These are phyloP conservation scores for Zaprionus capensis DNA, from an alignment of 1,140 invertebrate species.

Conservation along the genomic window DNA sequence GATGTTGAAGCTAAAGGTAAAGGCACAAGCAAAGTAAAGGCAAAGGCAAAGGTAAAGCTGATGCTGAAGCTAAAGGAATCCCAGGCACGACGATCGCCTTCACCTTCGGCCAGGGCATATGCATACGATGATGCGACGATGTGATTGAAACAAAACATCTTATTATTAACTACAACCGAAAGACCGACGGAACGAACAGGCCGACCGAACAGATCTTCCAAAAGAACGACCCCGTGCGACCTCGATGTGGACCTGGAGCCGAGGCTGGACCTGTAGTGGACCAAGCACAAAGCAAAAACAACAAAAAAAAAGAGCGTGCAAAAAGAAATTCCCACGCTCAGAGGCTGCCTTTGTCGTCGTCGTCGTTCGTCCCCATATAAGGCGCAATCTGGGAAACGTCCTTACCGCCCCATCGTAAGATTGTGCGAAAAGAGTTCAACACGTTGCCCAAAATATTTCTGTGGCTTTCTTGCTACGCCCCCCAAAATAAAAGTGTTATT, in stretches of 20 bases:
- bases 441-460: constrained; percentile 52
- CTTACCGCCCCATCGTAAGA: constrained; percentile 47
- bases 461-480: constrained; percentile 49
- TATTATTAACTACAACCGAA: constrained; percentile 74
- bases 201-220: constrained; percentile 49
- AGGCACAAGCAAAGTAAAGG: constrained; percentile 12
- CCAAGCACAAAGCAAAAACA: constrained; percentile 1
- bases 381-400: constrained; percentile 69
- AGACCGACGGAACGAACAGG: constrained; percentile 43
- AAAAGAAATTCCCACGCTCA: constrained; percentile 76
- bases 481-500: constrained; percentile 15
- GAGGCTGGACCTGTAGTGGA: constrained; percentile 22
- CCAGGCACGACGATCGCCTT: constrained; percentile 34
- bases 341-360: constrained; percentile 68
- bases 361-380: constrained; percentile 59
- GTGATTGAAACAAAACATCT: constrained; percentile 83
- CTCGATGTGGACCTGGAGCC: constrained; percentile 61
- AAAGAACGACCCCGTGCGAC: constrained; percentile 77
- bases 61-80: constrained; percentile 23
- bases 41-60: constrained; percentile 16
- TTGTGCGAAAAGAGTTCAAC: constrained; percentile 46
- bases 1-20: constrained; percentile 7
- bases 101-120: constrained; percentile 46
- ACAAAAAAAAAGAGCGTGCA: constrained; percentile 60
- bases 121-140: constrained; percentile 72